Conservation (phyloP, 2,113 vertebrate genomes). For the Chaetorhynchus papuensis region DNA sequence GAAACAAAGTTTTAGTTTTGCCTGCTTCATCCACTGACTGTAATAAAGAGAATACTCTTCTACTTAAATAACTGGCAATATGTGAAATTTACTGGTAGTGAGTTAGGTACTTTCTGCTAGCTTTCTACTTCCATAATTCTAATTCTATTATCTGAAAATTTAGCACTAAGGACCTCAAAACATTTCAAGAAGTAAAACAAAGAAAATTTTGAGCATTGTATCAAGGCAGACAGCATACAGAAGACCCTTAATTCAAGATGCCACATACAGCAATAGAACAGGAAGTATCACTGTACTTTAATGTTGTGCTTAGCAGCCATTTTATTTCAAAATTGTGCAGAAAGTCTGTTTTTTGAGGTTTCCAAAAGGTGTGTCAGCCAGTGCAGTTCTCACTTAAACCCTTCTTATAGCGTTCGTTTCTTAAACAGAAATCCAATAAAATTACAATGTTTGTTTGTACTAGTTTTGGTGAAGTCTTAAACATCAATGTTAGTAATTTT, state of each 20-base stretch:
- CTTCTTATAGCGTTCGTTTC: background rate
- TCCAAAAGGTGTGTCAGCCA: background rate
- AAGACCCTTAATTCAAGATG: background rate
- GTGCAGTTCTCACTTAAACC: background rate
- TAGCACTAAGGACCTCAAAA: background rate
- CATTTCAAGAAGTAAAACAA: background rate
- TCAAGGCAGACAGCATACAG: background rate
- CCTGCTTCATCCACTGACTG: background rate
- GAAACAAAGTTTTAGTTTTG: background rate
- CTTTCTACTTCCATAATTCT: background rate
- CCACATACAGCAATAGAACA: background rate
- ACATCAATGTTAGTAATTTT: background rate
- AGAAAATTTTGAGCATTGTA: background rate
- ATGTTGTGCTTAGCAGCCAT: background rate
- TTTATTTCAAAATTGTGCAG: background rate
- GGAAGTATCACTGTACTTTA: background rate
- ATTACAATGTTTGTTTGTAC: background rate
- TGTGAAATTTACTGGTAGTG: background rate
- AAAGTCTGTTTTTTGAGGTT: background rate
- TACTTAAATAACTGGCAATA: background rate
- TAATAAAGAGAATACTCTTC: background rate
- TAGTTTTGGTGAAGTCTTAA: background rate
- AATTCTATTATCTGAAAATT: background rate
- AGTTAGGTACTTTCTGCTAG: background rate
- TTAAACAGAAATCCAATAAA: background rate